A percentile compares a stretch with the other conserved stretches of the same genome.
phyloP scores from a whole-genome alignment of 2,113 vertebrate genomes.

The Gymnocephalus cernua region DNA sequence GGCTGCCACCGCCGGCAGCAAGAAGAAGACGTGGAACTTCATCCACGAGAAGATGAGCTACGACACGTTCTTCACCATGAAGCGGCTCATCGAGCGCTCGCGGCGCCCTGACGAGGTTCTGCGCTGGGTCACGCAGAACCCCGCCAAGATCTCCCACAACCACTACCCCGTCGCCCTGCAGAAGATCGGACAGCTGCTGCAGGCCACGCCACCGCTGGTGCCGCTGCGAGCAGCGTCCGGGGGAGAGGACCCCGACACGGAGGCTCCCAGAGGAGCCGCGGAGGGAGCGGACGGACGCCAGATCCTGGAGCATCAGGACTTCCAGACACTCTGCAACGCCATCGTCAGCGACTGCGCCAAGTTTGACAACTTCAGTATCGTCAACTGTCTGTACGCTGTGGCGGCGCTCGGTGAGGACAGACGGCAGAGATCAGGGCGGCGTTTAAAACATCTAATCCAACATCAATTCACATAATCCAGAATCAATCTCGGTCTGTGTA shows the following conservation, averaged over 20 bases:
- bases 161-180: constrained; percentile 93
- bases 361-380: constrained; percentile 95
- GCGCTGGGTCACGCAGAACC: constrained; percentile 95
- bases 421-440: no score
- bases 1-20: constrained; percentile 16
- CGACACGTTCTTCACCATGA: constrained; percentile 93
- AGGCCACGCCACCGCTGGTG: constrained; percentile 41
- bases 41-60: constrained; percentile 93
- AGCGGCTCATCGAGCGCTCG: constrained; percentile 92
- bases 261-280: constrained; percentile 13
- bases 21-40: constrained; percentile 90
- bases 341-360: constrained; percentile 89
- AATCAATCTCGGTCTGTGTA: no score
- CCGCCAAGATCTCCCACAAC: constrained; percentile 90
- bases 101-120: constrained; percentile 90
- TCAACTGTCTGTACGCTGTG: constrained; percentile 92
- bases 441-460: no score
- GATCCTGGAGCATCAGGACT: constrained; percentile 89
- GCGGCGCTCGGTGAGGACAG: constrained; percentile 91
- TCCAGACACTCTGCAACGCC: constrained; percentile 88
- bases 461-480: no score
- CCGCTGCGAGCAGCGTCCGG: rapidly evolving
- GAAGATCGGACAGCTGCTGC: constrained; percentile 91
- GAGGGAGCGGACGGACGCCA: constrained; percentile 57
- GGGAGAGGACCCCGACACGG: background rate